Evolutionary conservation across 2,113 vertebrate species (phyloP).

Genomic region (Herpailurus yagouaroundi): DNA sequence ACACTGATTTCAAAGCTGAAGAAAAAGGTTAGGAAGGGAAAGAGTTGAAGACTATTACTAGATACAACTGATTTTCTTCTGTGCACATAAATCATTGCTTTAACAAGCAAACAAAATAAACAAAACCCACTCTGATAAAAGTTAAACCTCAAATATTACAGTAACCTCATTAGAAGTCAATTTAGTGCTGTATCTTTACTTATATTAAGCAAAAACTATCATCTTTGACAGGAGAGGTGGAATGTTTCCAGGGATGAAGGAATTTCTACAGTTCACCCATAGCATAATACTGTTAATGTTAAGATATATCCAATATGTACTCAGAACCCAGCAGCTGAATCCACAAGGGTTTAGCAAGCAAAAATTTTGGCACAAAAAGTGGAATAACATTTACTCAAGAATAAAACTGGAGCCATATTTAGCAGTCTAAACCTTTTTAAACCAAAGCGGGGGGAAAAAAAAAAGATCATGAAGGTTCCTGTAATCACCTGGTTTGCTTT

Average conservation of each 20-base stretch:
- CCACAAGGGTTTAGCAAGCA: conserved; percentile 51
- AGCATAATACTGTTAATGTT: conserved; percentile 60
- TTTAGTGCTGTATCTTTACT: neutral
- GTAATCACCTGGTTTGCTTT: conserved; percentile 46
- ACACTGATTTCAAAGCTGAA: conserved; percentile 56
- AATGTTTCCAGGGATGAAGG: neutral
- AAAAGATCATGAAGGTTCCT: conserved; percentile 37
- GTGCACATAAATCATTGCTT: conserved; percentile 20
- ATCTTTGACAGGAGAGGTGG: neutral
- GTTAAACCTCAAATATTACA: conserved; percentile 37
- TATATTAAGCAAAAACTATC: conserved; percentile 22
- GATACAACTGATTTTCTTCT: neutral
- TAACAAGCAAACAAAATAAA: conserved; percentile 49
- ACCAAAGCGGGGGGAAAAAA: neutral
- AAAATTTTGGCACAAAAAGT: conserved; percentile 49
- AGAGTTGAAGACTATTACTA: neutral
- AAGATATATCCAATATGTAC: conserved; percentile 17
- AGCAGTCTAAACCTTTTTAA: conserved; percentile 64
- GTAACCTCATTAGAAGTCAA: conserved; percentile 18
- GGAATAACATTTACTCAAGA: conserved; percentile 56
- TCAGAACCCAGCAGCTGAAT: conserved; percentile 46
- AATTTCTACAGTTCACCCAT: conserved; percentile 54
- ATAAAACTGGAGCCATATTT: conserved; percentile 61
- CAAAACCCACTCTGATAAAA: neutral
- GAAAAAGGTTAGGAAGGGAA: conserved; percentile 34